Conservation (phyloP, 23 tunicate species). For the Trididemnum nubilum region DNA sequence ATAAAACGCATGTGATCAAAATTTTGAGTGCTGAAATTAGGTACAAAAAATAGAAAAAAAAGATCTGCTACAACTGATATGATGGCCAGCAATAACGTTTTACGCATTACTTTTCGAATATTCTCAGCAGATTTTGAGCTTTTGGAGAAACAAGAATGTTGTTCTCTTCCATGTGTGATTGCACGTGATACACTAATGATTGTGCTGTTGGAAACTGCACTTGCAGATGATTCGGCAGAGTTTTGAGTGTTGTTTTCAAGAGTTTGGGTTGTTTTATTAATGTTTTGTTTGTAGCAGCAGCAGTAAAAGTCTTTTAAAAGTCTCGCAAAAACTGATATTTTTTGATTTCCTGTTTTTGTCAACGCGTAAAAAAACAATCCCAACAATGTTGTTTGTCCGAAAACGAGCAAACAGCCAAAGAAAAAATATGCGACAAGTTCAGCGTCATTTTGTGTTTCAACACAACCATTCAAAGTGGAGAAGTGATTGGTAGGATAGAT, state of each 20-base stretch:
- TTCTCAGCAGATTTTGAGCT: too few relatives aligned
- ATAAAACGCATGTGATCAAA: not conserved
- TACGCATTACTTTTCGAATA: not conserved
- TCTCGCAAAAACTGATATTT: not conserved
- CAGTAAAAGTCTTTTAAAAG: not conserved
- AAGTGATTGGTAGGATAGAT: conserved; percentile 24
- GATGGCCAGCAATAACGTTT: not conserved
- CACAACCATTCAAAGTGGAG: conserved; percentile 29
- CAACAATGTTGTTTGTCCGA: conserved; percentile 33
- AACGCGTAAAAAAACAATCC: conserved; percentile 54
- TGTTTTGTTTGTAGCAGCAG: too few relatives aligned
- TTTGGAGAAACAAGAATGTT: too few relatives aligned
- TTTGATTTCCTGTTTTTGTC: not conserved
- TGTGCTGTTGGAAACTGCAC: too few relatives aligned
- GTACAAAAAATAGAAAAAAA: not conserved
- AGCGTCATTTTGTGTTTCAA: not conserved
- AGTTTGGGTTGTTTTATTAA: too few relatives aligned
- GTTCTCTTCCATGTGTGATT: too few relatives aligned
- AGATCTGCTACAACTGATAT: not conserved
- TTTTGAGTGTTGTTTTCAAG: too few relatives aligned
- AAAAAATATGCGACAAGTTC: not conserved
- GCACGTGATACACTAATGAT: not conserved
- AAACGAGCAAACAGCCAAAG: conserved; percentile 7
- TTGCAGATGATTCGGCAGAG: too few relatives aligned
- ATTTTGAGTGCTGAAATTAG: not conserved